These are phyloP conservation scores for Spondyliosoma cantharus DNA, from an alignment of 2,797 vertebrate genomes.

Conservation along the genomic window DNA sequence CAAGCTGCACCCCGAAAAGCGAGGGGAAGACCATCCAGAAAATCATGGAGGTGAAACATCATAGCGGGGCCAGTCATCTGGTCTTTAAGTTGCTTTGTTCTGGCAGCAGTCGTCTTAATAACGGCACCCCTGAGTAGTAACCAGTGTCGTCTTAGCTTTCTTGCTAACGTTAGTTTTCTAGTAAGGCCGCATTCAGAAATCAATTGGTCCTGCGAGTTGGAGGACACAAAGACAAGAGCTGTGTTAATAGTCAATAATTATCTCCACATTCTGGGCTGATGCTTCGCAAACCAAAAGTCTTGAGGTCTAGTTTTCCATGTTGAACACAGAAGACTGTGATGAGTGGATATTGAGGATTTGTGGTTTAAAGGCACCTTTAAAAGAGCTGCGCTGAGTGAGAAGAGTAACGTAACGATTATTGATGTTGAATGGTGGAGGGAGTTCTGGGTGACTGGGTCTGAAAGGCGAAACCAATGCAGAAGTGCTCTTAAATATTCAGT, in stretches of 20 bases:
- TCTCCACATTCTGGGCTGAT: background rate
- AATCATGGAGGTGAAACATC: slow-evolving; percentile 33
- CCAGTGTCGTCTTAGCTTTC: background rate
- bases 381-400: background rate
- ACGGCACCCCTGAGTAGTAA: slow-evolving; percentile 27
- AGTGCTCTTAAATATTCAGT: too few species aligned
- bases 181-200: background rate
- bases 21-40: slow-evolving; percentile 28
- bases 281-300: too few species aligned
- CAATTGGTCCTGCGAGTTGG: background rate
- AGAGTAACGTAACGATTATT: background rate
- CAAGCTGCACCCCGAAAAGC: slow-evolving; percentile 50
- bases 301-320: background rate
- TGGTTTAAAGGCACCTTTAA: background rate
- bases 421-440: too few species aligned
- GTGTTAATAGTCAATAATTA: background rate
- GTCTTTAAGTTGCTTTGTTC: slow-evolving; percentile 34
- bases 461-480: too few species aligned
- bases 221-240: background rate
- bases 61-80: slow-evolving; percentile 32
- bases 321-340: background rate
- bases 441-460: too few species aligned
- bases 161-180: background rate
- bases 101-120: slow-evolving; percentile 25
- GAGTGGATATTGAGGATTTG: background rate